A percentile compares a stretch with the other conserved stretches of the same genome.
Conservation (phyloP, 1,140 invertebrate genomes). For the Steinernema khuongi region DNA sequence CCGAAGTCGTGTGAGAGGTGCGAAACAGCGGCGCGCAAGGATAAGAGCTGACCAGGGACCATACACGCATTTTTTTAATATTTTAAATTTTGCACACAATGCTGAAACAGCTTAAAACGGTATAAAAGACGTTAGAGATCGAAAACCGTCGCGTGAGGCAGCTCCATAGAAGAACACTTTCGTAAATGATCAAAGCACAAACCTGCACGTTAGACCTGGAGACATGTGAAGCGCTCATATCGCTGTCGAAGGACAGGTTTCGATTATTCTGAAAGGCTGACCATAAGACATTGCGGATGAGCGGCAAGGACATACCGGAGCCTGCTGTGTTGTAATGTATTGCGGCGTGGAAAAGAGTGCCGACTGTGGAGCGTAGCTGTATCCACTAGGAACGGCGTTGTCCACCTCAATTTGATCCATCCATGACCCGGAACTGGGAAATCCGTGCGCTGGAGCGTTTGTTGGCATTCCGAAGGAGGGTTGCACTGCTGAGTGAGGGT, state of each 20-base stretch:
- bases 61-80: no score
- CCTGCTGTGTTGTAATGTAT: no score
- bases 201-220: constrained; percentile 3
- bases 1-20: no score
- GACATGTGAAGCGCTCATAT: background rate
- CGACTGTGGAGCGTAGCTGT: background rate
- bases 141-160: no score
- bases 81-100: no score
- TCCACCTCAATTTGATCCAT: background rate
- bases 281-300: no score
- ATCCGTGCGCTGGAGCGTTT: background rate
- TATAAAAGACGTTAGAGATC: background rate
- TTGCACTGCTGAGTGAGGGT: background rate
- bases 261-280: background rate
- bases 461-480: background rate
- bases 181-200: background rate
- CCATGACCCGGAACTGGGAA: background rate
- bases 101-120: background rate
- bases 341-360: background rate
- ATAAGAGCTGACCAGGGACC: no score
- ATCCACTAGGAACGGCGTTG: background rate
- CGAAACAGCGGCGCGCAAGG: no score
- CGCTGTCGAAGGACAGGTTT: background rate
- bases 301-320: no score
- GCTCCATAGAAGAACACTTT: background rate